Evolutionary conservation across 1,140 invertebrate genomes (phyloP).

Genomic region (Lithobius niger): DNA sequence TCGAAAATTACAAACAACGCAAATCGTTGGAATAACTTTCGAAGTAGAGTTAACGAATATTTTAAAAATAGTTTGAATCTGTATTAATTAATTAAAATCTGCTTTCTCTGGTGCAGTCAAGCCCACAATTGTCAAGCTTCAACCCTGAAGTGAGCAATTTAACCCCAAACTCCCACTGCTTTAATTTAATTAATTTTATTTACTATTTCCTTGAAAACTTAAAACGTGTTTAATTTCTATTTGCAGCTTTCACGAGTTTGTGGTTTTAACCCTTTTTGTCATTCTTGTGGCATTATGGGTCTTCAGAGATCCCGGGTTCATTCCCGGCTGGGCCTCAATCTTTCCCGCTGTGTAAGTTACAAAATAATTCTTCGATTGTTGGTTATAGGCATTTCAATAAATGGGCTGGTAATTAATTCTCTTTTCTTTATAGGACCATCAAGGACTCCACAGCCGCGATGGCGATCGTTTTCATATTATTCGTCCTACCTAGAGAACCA

Average conservation of each 20-base stretch:
- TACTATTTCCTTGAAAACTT: too few relatives aligned
- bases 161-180: too few relatives aligned
- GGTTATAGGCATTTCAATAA: background rate
- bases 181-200: too few relatives aligned
- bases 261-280: conserved; percentile 34
- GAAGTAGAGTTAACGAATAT: background rate
- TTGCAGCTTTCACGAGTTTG: conserved; percentile 37
- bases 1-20: too few relatives aligned
- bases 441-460: conserved; percentile 35
- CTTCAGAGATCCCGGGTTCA: conserved; percentile 37
- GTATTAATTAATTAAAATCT: too few relatives aligned
- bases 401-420: background rate
- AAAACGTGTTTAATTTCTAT: background rate
- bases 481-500: conserved; percentile 23
- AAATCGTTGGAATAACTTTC: too few relatives aligned
- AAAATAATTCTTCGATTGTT: background rate
- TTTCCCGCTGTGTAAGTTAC: conserved; percentile 21
- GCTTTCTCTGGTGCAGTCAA: too few relatives aligned
- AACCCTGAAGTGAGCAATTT: too few relatives aligned
- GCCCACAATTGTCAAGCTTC: too few relatives aligned
- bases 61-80: too few relatives aligned
- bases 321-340: conserved; percentile 37
- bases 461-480: conserved; percentile 31
- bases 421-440: conserved; percentile 27
- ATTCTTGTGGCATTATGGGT: conserved; percentile 41